phyloP scores from a whole-genome alignment of 2,888 invertebrate genomes.

The Glyphotaelius pellucidus region DNA sequence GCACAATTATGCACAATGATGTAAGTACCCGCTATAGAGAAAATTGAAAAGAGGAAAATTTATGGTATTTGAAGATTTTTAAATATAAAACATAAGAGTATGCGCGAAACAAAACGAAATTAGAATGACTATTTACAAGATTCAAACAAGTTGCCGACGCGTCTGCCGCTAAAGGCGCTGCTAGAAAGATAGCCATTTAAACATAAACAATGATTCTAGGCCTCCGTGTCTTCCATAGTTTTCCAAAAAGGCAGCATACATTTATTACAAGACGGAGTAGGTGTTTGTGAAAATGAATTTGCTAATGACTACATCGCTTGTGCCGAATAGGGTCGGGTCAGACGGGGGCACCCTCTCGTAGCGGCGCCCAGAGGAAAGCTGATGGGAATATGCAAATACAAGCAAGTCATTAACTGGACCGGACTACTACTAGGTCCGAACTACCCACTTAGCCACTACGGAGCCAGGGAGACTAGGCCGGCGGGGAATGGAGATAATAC shows the following conservation, averaged over 20 bases:
- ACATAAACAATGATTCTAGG: not conserved
- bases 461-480: not conserved
- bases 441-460: not conserved
- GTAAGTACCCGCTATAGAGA: not conserved
- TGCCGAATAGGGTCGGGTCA: not conserved
- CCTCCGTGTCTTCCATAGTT: not conserved
- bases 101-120: not conserved
- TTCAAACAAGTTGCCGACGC: no score
- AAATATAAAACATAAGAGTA: not conserved
- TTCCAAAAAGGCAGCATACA: not conserved
- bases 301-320: not conserved
- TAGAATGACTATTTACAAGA: no score
- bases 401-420: constrained; percentile 35
- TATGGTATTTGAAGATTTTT: not conserved
- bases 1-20: not conserved
- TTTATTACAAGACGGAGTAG: not conserved
- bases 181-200: not conserved
- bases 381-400: constrained; percentile 41
- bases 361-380: constrained; percentile 12
- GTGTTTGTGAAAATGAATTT: not conserved
- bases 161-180: not conserved
- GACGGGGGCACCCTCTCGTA: not conserved
- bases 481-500: not conserved
- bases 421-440: not conserved
- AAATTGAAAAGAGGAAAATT: no score